Conservation (phyloP, 2,797 vertebrate genomes). For the Notolabrus celidotus region DNA sequence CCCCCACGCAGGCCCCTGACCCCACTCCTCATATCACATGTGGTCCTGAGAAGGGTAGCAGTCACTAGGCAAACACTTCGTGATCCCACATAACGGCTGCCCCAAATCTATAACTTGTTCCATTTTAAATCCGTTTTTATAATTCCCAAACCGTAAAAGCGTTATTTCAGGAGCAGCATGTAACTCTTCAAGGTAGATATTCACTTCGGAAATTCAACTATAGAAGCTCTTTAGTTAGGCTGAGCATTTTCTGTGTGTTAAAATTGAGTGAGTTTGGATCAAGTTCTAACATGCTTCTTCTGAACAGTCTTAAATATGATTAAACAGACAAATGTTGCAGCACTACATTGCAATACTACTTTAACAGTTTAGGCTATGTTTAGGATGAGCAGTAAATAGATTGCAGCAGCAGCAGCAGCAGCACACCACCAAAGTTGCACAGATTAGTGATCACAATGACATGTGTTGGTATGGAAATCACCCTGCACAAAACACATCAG, state of each 20-base stretch:
- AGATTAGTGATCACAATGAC: slow-evolving; percentile 2
- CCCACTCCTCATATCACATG: slow-evolving; percentile 60
- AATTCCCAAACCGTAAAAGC: too few relatives aligned
- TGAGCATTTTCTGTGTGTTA: not conserved
- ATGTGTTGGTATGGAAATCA: slow-evolving; percentile 10
- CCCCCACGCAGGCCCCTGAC: slow-evolving; percentile 37
- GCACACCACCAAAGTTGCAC: slow-evolving; percentile 1
- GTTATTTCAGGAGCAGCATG: not conserved
- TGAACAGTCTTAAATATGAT: not conserved
- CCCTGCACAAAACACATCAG: slow-evolving; percentile 13
- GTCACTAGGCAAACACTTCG: slow-evolving; percentile 64
- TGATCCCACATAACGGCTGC: slow-evolving; percentile 14
- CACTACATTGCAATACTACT: not conserved
- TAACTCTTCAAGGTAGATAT: not conserved
- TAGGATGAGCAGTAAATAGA: not conserved
- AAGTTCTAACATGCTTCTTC: not conserved
- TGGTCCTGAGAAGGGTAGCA: slow-evolving; percentile 54
- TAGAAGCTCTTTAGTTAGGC: not conserved
- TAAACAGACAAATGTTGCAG: not conserved
- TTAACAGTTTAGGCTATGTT: not conserved
- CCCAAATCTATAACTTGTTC: not conserved
- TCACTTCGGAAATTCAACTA: not conserved
- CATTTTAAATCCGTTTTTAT: not conserved
- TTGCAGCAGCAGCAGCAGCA: not conserved
- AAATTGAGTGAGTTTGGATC: not conserved